These are phyloP conservation scores for Atrina japonica DNA, from an alignment of 2,888 invertebrate species.

Conservation along the genomic window DNA sequence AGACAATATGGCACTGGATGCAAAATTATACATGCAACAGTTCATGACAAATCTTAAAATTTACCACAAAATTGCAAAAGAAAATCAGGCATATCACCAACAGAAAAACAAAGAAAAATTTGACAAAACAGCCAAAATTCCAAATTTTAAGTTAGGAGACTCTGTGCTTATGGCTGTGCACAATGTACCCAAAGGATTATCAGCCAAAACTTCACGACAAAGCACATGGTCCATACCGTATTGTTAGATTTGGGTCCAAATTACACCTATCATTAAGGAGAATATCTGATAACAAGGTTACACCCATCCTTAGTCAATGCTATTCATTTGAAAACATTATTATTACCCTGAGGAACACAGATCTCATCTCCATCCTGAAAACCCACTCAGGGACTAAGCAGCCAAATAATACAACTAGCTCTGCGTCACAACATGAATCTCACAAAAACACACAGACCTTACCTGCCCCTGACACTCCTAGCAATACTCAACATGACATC, in stretches of 20 bases:
- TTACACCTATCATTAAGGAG: conserved; percentile 26
- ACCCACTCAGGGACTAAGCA: too few relatives aligned
- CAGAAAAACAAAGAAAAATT: conserved; percentile 20
- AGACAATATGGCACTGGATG: conserved; percentile 21
- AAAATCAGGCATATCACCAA: conserved; percentile 6
- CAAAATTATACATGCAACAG: conserved; percentile 21
- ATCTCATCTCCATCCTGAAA: not conserved
- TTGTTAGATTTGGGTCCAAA: conserved; percentile 33
- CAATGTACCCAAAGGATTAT: conserved; percentile 28
- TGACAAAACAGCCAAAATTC: conserved; percentile 27
- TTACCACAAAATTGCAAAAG: conserved; percentile 22
- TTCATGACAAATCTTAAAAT: conserved; percentile 22
- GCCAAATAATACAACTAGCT: too few relatives aligned
- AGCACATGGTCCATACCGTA: conserved; percentile 34
- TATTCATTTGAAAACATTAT: conserved; percentile 16
- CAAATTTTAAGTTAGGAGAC: conserved; percentile 28
- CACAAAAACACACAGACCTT: not conserved
- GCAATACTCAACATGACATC: too few relatives aligned
- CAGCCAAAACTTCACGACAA: conserved; percentile 38
- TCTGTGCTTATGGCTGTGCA: conserved; percentile 21
- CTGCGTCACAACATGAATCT: not conserved
- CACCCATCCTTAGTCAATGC: conserved; percentile 8
- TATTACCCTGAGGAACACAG: conserved; percentile 19
- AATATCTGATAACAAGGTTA: not conserved
- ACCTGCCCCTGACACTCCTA: not conserved